These are phyloP conservation scores for Phlogophora meticulosa DNA, from an alignment of 2,888 invertebrate species.

Conservation along the genomic window DNA sequence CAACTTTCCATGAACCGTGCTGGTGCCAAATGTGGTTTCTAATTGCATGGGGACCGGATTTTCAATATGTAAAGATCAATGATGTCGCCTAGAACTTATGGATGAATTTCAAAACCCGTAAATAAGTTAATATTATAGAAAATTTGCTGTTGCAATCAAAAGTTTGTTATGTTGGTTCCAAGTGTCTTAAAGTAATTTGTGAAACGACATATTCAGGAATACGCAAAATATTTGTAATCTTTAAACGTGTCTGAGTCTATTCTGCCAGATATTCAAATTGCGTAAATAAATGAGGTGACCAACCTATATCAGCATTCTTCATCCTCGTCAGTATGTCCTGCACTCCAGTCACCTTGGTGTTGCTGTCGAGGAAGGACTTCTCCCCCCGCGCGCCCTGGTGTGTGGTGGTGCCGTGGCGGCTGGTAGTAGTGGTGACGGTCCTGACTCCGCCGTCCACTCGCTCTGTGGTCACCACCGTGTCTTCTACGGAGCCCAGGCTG, in stretches of 20 bases:
- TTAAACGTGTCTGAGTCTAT: neutral
- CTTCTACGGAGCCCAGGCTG: constrained; percentile 83
- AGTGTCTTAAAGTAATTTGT: too few relatives aligned
- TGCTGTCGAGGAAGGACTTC: constrained; percentile 94
- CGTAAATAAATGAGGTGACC: constrained; percentile 45
- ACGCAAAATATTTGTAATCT: too few relatives aligned
- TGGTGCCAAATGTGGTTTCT: constrained; percentile 30
- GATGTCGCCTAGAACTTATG: neutral
- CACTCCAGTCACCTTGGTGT: constrained; percentile 93
- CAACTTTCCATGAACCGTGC: constrained; percentile 25
- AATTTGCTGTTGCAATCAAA: too few relatives aligned
- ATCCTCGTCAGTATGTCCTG: constrained; percentile 95
- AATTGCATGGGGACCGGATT: neutral
- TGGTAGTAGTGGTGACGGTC: constrained; percentile 73
- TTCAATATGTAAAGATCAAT: neutral
- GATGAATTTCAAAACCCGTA: too few relatives aligned
- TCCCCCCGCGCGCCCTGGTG: constrained; percentile 65
- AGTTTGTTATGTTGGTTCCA: too few relatives aligned
- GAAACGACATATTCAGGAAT: too few relatives aligned
- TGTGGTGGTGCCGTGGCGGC: constrained; percentile 63
- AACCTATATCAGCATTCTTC: constrained; percentile 94
- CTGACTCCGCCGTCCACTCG: constrained; percentile 71
- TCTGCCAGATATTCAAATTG: neutral
- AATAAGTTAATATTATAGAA: too few relatives aligned
- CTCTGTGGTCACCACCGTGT: constrained; percentile 75